Conservation (phyloP, 2,888 invertebrate species). For the Lithophane socia region DNA sequence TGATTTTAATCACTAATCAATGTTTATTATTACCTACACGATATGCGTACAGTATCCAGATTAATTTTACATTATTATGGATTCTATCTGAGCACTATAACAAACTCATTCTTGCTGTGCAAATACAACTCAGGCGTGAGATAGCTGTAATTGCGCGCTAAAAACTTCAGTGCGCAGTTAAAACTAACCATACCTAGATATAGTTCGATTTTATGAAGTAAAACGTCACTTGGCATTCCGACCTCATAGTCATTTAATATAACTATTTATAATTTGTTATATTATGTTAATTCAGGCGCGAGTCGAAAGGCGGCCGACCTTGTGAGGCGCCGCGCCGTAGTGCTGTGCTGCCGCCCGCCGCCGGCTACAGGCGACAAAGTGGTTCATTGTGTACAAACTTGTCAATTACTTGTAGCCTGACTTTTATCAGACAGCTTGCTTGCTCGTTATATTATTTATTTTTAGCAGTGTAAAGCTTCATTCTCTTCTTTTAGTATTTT, state of each 20-base stretch:
- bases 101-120: slow-evolving; percentile 8
- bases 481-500: neutral
- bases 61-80: neutral
- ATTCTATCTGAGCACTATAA: slow-evolving; percentile 1
- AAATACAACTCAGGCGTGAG: slow-evolving; percentile 19
- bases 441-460: slow-evolving; percentile 25
- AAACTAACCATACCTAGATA: slow-evolving; percentile 42
- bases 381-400: slow-evolving; percentile 66
- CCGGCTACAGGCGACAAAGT: slow-evolving; percentile 69
- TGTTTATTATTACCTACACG: slow-evolving; percentile 9
- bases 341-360: slow-evolving; percentile 4
- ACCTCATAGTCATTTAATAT: slow-evolving; percentile 68
- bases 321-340: slow-evolving; percentile 79
- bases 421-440: slow-evolving; percentile 36
- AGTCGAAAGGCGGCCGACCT: slow-evolving; percentile 87
- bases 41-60: neutral
- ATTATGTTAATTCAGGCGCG: slow-evolving; percentile 82
- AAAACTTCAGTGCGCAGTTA: slow-evolving; percentile 50
- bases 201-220: slow-evolving; percentile 45
- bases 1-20: slow-evolving; percentile 8
- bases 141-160: slow-evolving; percentile 40
- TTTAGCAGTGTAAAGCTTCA: neutral
- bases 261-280: slow-evolving; percentile 78
- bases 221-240: slow-evolving; percentile 68
- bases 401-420: slow-evolving; percentile 56